phyloP scores from a whole-genome alignment of 2,113 vertebrate species.

The Halcyon malimbica region DNA sequence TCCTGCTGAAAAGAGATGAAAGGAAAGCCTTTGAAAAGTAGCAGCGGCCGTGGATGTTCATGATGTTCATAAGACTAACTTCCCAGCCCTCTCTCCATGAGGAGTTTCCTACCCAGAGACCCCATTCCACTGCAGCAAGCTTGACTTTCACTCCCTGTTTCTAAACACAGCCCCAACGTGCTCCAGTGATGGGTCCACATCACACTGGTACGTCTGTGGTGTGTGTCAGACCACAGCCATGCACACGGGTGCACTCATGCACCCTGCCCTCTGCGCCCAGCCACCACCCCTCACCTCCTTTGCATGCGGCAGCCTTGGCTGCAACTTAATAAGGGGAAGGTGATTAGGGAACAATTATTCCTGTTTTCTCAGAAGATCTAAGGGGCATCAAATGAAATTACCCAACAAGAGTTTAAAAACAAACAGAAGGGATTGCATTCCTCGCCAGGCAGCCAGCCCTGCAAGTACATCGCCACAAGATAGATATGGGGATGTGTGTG shows the following conservation, averaged over 20 bases:
- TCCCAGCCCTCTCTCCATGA: neutral
- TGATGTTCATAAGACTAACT: neutral
- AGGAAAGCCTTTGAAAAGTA: neutral
- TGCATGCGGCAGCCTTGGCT: neutral
- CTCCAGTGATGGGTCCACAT: accelerated
- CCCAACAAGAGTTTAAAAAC: neutral
- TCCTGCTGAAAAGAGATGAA: neutral
- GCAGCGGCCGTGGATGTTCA: neutral
- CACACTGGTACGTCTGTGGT: accelerated
- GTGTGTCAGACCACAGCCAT: neutral
- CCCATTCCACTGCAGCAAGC: neutral
- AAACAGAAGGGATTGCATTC: neutral
- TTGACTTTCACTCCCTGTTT: neutral
- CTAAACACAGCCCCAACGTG: accelerated
- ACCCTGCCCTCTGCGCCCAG: neutral
- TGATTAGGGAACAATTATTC: constrained; percentile 33
- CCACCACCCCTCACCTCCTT: neutral
- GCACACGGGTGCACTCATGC: neutral
- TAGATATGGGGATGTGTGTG: neutral
- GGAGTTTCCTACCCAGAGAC: neutral
- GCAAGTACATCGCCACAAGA: neutral
- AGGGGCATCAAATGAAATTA: constrained; percentile 16
- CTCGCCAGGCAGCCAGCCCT: neutral
- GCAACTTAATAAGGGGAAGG: neutral
- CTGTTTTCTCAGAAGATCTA: constrained; percentile 41